phyloP scores from a whole-genome alignment of 2,797 vertebrate species.

The Hirundo rustica region DNA sequence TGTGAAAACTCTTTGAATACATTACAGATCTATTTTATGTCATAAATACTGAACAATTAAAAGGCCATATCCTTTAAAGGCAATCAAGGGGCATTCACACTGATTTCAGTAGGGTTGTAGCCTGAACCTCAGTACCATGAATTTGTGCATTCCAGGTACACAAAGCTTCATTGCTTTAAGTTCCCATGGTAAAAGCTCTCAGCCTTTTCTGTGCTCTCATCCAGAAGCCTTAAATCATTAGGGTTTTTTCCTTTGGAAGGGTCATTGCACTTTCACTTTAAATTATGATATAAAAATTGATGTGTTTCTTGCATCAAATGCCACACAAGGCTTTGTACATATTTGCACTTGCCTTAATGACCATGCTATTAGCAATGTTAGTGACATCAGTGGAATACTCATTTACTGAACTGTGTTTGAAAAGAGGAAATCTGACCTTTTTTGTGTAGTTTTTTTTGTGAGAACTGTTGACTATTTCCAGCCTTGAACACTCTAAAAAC shows the following conservation, averaged over 20 bases:
- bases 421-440: not conserved
- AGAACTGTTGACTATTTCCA: not conserved
- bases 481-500: not conserved
- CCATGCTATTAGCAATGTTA: not conserved
- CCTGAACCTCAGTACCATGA: not conserved
- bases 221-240: not conserved
- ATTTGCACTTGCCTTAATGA: not conserved
- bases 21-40: not conserved
- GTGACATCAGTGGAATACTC: not conserved
- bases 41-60: not conserved
- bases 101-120: not conserved
- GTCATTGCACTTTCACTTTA: not conserved
- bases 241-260: not conserved
- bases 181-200: not conserved
- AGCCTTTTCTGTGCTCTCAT: not conserved
- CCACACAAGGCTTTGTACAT: not conserved
- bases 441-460: not conserved
- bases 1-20: not conserved
- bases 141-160: not conserved
- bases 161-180: not conserved
- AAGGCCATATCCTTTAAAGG: not conserved
- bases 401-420: not conserved
- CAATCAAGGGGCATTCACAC: not conserved
- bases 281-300: not conserved
- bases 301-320: not conserved